phyloP scores from a whole-genome alignment of 2,888 invertebrate species.

The Megaustenia siamemsis region DNA sequence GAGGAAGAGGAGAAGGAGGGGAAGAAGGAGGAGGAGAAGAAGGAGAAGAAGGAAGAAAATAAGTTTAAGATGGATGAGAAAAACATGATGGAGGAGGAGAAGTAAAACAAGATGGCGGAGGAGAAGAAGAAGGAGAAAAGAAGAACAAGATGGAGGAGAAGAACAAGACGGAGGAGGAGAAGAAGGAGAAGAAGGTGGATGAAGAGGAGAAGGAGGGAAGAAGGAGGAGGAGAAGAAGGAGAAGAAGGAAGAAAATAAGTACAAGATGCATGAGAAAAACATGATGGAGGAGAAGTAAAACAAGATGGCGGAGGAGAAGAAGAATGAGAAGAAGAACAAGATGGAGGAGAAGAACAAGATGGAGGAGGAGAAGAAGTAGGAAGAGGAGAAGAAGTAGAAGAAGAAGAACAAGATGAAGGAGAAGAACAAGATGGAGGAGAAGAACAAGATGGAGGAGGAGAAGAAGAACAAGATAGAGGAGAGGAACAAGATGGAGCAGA shows the following conservation, averaged over 20 bases:
- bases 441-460: too few species aligned
- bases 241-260: slow-evolving; percentile 34
- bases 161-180: too few species aligned
- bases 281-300: background rate
- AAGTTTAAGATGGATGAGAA: background rate
- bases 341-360: too few species aligned
- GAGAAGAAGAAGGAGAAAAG: background rate
- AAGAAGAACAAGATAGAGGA: background rate
- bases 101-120: too few species aligned
- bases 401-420: too few species aligned
- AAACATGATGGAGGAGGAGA: background rate
- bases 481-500: too few species aligned
- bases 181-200: background rate
- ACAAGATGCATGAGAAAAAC: slow-evolving; percentile 35
- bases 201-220: background rate
- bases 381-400: too few species aligned
- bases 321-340: too few species aligned
- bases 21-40: background rate
- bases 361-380: too few species aligned
- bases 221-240: slow-evolving; percentile 2
- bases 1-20: background rate
- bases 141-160: background rate
- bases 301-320: too few species aligned
- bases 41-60: background rate
- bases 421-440: too few species aligned